Conservation (phyloP, 2,113 vertebrate species). For the Prochilodus magdalenae region DNA sequence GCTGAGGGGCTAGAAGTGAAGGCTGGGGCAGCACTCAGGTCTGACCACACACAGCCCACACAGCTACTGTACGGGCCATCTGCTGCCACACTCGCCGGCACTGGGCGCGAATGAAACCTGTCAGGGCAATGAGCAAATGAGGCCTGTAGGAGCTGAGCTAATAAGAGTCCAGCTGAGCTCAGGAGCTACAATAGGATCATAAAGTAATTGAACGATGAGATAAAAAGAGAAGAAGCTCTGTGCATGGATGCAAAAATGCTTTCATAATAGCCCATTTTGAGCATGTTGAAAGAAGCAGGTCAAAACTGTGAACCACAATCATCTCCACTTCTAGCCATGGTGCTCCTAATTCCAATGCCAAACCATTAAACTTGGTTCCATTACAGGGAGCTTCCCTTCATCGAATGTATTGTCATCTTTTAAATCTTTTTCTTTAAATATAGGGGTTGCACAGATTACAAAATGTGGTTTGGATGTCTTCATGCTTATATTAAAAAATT, state of each 20-base stretch:
- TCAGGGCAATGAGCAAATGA: conserved; percentile 12
- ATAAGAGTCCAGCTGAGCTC: conserved; percentile 27
- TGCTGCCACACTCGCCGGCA: conserved; percentile 11
- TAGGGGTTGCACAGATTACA: no score
- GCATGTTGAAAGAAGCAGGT: background rate
- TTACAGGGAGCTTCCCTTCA: no score
- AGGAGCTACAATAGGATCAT: background rate
- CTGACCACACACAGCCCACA: conserved; percentile 47
- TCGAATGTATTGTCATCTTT: no score
- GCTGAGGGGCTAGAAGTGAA: conserved; percentile 24
- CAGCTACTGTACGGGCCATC: conserved; percentile 22
- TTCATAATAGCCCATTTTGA: background rate
- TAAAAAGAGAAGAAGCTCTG: background rate
- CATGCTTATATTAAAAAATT: no score
- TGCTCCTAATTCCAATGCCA: background rate
- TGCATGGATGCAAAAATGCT: background rate
- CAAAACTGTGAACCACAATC: background rate
- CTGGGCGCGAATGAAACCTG: conserved; percentile 1
- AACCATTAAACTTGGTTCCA: no score
- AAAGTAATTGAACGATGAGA: background rate
- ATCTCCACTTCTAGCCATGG: background rate
- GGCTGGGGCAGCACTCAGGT: conserved; percentile 13
- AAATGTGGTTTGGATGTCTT: background rate
- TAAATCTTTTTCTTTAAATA: background rate
- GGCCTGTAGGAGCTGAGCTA: background rate